Conservation (phyloP, 2,797 vertebrate species). For the Aselliscus stoliczkanus region DNA sequence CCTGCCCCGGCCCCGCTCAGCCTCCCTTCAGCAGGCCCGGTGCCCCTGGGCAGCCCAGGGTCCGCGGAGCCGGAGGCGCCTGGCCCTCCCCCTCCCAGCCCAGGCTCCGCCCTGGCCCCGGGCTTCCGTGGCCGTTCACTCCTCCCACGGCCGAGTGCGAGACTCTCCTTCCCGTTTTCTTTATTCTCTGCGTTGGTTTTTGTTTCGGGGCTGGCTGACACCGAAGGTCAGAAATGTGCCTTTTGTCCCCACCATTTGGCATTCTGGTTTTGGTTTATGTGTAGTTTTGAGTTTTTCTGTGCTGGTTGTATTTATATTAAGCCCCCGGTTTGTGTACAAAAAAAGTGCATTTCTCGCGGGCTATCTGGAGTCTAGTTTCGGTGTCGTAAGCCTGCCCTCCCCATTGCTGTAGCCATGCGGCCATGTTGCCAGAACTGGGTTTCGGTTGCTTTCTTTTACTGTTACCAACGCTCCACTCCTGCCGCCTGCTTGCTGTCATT, state of each 20-base stretch:
- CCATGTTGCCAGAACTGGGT: rapidly evolving
- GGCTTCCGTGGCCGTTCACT: background rate
- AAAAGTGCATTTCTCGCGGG: too few relatives aligned
- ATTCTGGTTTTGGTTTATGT: slow-evolving; percentile 1
- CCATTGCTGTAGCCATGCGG: background rate
- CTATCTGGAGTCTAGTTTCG: background rate
- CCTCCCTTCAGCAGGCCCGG: background rate
- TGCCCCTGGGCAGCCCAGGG: background rate
- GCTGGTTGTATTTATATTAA: slow-evolving; percentile 65
- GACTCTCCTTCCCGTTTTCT: background rate
- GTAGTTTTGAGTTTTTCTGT: slow-evolving; percentile 37
- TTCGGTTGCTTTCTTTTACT: background rate
- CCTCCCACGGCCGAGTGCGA: background rate
- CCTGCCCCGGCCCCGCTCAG: background rate
- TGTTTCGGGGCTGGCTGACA: slow-evolving; percentile 8
- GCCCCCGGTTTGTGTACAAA: background rate
- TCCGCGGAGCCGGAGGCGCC: background rate
- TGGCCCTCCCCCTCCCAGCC: background rate
- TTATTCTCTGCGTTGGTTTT: slow-evolving; percentile 29
- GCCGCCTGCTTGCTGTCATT: rapidly evolving
- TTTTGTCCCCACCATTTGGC: background rate
- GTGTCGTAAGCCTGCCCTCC: background rate
- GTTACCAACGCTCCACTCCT: background rate
- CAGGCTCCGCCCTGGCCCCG: background rate
- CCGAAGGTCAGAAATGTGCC: background rate